These are phyloP conservation scores for Brachypalpus laphriformis DNA, from an alignment of 2,888 invertebrate genomes.

Conservation along the genomic window DNA sequence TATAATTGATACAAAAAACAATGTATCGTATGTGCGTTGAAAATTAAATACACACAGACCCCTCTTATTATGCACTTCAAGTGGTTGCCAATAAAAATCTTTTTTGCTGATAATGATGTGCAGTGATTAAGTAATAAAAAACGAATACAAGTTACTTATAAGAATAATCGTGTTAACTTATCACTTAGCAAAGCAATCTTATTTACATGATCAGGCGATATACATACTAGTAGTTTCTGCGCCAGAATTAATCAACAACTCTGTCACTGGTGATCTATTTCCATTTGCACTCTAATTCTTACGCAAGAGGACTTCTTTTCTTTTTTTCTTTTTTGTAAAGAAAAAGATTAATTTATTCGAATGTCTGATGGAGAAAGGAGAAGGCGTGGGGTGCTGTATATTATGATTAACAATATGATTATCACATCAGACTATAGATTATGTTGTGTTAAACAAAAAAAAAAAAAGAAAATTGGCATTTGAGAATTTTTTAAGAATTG, in stretches of 20 bases:
- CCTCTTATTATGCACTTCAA: neutral
- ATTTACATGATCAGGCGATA: neutral
- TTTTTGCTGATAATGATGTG: neutral
- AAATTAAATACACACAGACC: neutral
- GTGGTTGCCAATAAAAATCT: neutral
- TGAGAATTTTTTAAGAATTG: neutral
- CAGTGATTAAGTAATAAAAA: neutral
- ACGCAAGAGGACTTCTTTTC: neutral
- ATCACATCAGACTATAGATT: neutral
- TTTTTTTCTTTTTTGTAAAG: neutral
- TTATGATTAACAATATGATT: conserved; percentile 7
- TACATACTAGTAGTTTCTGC: neutral
- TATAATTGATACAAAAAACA: neutral
- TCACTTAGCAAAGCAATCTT: neutral
- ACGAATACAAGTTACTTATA: neutral
- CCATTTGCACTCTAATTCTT: neutral
- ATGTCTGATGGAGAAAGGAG: neutral
- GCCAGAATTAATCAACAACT: neutral
- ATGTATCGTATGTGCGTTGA: neutral
- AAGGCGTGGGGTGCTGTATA: neutral
- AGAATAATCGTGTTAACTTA: neutral
- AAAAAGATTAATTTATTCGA: neutral
- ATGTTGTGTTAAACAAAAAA: neutral
- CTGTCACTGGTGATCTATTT: neutral
- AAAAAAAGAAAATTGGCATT: neutral